Evolutionary conservation across 1,140 invertebrate genomes (phyloP), one percentile per base, ranked within the genome.

Genomic region (Drosophila parabipectinata): DNA sequence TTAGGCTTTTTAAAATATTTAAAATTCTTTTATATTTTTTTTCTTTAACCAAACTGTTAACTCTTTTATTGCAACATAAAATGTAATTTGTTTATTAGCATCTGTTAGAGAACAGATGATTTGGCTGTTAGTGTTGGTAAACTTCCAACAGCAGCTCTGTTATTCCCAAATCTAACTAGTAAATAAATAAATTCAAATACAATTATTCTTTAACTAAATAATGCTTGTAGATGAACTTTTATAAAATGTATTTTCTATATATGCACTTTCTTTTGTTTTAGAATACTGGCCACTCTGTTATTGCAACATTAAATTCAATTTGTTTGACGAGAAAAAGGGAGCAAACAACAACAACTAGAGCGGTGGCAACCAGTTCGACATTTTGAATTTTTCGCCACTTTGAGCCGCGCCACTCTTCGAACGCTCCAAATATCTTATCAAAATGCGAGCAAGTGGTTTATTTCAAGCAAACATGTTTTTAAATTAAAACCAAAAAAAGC

Each of bases 371-470:
- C 34, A 37, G 34, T 37, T n/a, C 41, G 14, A 53, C 18, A 53
- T 53, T 41, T 71, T 71, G 6, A 60, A 53, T 67, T 39, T 47
- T 47, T 53, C 14, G 8, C 18, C 34, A 67, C 21, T 37, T 37
- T 37, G 10, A 37, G 12, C 34, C 34, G 34, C 34, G n/a, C 1
- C 1, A 6, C 26, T 28, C 26, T 3, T 12, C 12, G 4, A 12
- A 37, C 34, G 34, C 34, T 37, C 34, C 12, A 39, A 48, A 69
- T 76, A 34, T 73, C 61, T 78, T 81, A 82, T 73, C 63, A 80
- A 44, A 44, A 44, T 44, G 41, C 41, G 41, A 69, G 41, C 66
- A 68, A 37, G 34, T 37, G 34, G 34, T 37, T 37, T 37, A 12
- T 12, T 37, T 37, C 34, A 37, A n/a, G 34, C 34, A 37, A 69